phyloP scores from a whole-genome alignment of 2,888 invertebrate species.

The Amaurobius ferox region DNA sequence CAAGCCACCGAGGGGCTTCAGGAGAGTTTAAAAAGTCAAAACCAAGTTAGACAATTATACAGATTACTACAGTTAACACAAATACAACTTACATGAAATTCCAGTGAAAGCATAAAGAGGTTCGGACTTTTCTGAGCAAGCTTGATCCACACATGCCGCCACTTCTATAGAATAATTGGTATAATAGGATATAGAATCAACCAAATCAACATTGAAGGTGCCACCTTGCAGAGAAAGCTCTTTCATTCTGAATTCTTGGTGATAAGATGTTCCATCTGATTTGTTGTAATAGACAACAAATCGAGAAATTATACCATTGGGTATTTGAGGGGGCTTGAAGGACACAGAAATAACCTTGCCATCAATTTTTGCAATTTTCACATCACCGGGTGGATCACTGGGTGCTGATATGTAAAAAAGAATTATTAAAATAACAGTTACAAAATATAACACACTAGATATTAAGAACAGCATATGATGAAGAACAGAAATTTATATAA shows the following conservation, averaged over 20 bases:
- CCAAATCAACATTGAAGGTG: background rate
- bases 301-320: slow-evolving; percentile 45
- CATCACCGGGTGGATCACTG: slow-evolving; percentile 42
- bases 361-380: slow-evolving; percentile 3
- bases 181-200: slow-evolving; percentile 11
- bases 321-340: slow-evolving; percentile 38
- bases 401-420: slow-evolving; percentile 59
- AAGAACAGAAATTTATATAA: too few relatives aligned
- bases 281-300: slow-evolving; percentile 43
- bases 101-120: slow-evolving; percentile 40
- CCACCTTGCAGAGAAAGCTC: slow-evolving; percentile 5
- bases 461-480: too few relatives aligned
- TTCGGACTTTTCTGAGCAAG: slow-evolving; percentile 28
- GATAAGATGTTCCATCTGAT: background rate
- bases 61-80: background rate
- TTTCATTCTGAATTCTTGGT: slow-evolving; percentile 6
- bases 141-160: slow-evolving; percentile 58
- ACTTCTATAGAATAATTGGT: slow-evolving; percentile 65
- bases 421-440: too few relatives aligned
- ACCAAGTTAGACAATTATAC: background rate
- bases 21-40: too few relatives aligned
- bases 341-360: slow-evolving; percentile 6
- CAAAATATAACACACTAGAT: too few relatives aligned
- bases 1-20: too few relatives aligned
- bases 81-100: slow-evolving; percentile 50